Evolutionary conservation across 1,140 invertebrate species (phyloP), one percentile per base, ranked within the genome.

Genomic region (Drosophila orena): DNA sequence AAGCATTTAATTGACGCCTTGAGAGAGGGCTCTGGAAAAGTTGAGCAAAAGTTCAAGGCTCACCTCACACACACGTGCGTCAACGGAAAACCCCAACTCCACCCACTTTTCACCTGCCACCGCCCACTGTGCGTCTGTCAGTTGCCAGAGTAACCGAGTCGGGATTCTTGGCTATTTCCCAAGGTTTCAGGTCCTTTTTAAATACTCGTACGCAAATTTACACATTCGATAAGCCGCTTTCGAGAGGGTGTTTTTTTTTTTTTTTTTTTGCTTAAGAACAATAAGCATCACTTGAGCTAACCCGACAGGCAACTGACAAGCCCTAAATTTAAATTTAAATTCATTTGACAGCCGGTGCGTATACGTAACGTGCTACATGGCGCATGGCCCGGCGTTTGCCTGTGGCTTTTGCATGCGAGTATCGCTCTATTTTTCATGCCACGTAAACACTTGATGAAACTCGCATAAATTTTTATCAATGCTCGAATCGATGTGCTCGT

Each of bases 401-500:
- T 44, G 1, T 24, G 5, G 27, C 49, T 69, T 85, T 81, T 85
- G 66, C 47, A 69, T 85, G 73, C 77, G 54, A 35, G 44, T n/a
- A 8, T 8, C n/a, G 24, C 24, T 57, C 15, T 52, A 35, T 56
- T 79, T 89, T 84, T 84, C 70, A 70, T 88, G 84, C 83, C 60
- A 65, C 80, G 83, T 84, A 88, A 89, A 90, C 85, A 88, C 79
- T 89, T 89, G 84, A 84, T 88, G 89, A 84, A 89, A 88, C 64
- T 90, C 68, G 77, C 77, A 88, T 88, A 89, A 89, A 88, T 88
- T 85, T 88, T 84, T 77, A 89, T 77, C 73, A 76, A 77, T 77
- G 61, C 60, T 50, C 17, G 54, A 55, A 68, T 68, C 73, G 61
- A 76, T 76, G 60, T 42, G 54, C 14, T 43, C 42, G 35, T 50